phyloP scores from a whole-genome alignment of 2,888 invertebrate species.

The Eupithecia subfuscata region DNA sequence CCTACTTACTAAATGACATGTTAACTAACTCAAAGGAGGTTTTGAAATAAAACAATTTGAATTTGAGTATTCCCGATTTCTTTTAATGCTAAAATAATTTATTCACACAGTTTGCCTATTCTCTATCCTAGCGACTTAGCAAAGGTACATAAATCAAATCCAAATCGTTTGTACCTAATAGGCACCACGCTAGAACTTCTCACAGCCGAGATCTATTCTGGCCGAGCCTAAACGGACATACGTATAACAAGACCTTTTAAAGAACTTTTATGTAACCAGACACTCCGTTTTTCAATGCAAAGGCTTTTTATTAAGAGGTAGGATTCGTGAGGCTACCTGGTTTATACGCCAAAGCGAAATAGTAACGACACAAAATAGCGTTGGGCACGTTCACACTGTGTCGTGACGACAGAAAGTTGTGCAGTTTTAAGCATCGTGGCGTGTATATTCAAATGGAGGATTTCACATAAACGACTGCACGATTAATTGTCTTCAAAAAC shows the following conservation, averaged over 20 bases:
- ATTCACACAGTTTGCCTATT: background rate
- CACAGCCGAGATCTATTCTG: background rate
- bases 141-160: background rate
- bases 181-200: background rate
- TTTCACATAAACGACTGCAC: too few relatives aligned
- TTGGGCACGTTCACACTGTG: background rate
- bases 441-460: too few relatives aligned
- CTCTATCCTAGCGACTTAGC: slow-evolving; percentile 1
- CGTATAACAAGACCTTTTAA: background rate
- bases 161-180: background rate
- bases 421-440: too few relatives aligned
- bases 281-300: background rate
- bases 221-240: background rate
- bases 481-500: too few relatives aligned
- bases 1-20: background rate
- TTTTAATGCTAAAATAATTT: slow-evolving; percentile 10
- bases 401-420: too few relatives aligned
- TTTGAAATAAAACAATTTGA: background rate
- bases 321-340: background rate
- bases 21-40: background rate
- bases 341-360: background rate
- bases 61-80: slow-evolving; percentile 10
- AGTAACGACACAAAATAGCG: background rate
- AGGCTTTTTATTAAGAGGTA: background rate
- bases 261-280: background rate